Evolutionary conservation across 2,888 invertebrate species (phyloP), one percentile per base, ranked within the genome.

Genomic region (Ormia ochracea): DNA sequence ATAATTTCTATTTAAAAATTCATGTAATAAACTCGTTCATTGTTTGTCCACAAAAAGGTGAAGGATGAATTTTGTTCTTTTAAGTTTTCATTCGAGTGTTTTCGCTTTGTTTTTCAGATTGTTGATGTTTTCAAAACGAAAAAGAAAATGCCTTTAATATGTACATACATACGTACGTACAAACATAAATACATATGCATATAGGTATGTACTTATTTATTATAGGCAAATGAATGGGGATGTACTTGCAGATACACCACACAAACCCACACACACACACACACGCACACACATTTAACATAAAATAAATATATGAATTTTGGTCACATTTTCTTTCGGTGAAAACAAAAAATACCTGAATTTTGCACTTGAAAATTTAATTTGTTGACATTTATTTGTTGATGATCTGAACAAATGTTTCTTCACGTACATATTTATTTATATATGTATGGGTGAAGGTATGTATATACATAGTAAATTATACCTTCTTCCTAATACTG

Each of bases 331-430:
- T 7, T 19, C 14, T 54, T 33, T 12, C 23, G 19, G 4, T 36
- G 31, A 26, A 48, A n/a, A 33, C 17, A 23, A 26, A 26, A 61
- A 52, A 41, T 76, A 80, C 76, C 80, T 80, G 80, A 58, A 56
- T 63, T 52, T 76, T 80, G 80, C 76, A 76, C 80, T 80, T 80
- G 80, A 80, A 80, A 80, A 72, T 73, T n/a, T 72, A 68, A 73
- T 68, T 63, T 63, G 72, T 58, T 76, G 80, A 76, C 80, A 80
- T 68, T 76, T 75, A 26, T 43, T 48, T 65, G 58, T 48, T 77
- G 17, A 58, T 43, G 17, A 58, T 43, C 45, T 54, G 45, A 14
- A n/a, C 1, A 43, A 59, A 59, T 54, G 19, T 38, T 58, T 58
- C 17, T 19, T 19, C 4, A 43, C 28, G 43, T 61, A 28, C n/a